phyloP scores from a whole-genome alignment of 2,888 invertebrate genomes.

The Cremastinae sp. region DNA sequence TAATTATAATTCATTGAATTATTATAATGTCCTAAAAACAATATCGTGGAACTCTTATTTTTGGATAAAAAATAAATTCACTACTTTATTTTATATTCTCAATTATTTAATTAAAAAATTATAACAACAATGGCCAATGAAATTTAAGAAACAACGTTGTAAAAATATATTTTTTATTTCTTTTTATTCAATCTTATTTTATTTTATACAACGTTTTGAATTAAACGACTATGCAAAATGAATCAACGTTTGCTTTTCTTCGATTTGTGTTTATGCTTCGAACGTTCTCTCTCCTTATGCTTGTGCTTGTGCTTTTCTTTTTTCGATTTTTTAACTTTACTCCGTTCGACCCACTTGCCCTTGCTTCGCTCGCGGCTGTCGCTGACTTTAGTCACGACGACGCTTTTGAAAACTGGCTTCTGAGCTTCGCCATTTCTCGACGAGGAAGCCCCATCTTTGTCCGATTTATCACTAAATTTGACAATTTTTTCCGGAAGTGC shows the following conservation, averaged over 20 bases:
- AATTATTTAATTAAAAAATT: no score
- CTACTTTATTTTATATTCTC: no score
- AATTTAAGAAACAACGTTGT: no score
- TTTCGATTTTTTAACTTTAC: conserved; percentile 71
- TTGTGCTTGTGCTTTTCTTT: conserved; percentile 77
- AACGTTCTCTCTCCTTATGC: conserved; percentile 72
- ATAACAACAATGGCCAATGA: no score
- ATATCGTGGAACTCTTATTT: no score
- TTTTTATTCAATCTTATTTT: no score
- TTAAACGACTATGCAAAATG: conserved; percentile 3
- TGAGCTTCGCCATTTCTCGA: conserved; percentile 42
- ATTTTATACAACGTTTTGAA: neutral
- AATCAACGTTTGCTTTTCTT: conserved; percentile 71
- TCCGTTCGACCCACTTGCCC: conserved; percentile 73
- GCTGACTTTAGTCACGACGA: conserved; percentile 61
- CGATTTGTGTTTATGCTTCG: conserved; percentile 74
- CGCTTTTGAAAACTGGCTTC: conserved; percentile 70
- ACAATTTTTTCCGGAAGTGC: conserved; percentile 82
- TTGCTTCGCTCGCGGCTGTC: conserved; percentile 46
- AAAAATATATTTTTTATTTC: conserved; percentile 46
- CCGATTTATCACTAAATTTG: conserved; percentile 51
- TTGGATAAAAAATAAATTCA: no score
- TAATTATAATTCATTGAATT: no score
- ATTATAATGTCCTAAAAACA: no score
- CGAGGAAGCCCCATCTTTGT: conserved; percentile 25